Conservation (phyloP, 2,888 invertebrate genomes). For the Eumacrocentrus americanus region DNA sequence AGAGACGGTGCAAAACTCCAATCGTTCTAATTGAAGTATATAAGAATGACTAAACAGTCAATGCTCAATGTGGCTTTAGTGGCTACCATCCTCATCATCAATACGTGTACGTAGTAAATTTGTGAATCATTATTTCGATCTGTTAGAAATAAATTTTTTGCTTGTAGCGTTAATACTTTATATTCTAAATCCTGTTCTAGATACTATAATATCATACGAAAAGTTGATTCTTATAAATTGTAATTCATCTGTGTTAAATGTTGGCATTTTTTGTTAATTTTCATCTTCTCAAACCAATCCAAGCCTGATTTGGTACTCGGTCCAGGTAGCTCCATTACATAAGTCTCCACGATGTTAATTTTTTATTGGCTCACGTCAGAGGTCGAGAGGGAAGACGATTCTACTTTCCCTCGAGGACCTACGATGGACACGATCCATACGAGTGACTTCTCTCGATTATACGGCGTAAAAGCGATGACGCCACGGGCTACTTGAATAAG, state of each 20-base stretch:
- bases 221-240: too few species aligned
- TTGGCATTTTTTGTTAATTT: too few species aligned
- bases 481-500: not conserved
- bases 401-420: constrained; percentile 33
- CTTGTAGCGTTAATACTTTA: too few species aligned
- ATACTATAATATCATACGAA: too few species aligned
- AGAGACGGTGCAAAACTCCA: not conserved
- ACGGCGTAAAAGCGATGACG: not conserved
- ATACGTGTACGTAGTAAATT: constrained; percentile 1
- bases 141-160: too few species aligned
- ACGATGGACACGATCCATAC: constrained; percentile 8
- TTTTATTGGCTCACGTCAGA: constrained; percentile 30
- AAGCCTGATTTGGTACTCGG: not conserved
- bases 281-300: too few species aligned
- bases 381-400: constrained; percentile 33
- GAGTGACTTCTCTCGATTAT: not conserved
- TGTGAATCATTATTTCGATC: too few species aligned
- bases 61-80: not conserved
- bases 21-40: not conserved
- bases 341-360: constrained; percentile 33
- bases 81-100: not conserved
- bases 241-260: too few species aligned
- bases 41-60: not conserved
- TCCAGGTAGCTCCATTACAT: constrained; percentile 18
- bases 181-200: too few species aligned